These are phyloP conservation scores for Ceryle rudis DNA, from an alignment of 2,797 vertebrate genomes.

Conservation along the genomic window DNA sequence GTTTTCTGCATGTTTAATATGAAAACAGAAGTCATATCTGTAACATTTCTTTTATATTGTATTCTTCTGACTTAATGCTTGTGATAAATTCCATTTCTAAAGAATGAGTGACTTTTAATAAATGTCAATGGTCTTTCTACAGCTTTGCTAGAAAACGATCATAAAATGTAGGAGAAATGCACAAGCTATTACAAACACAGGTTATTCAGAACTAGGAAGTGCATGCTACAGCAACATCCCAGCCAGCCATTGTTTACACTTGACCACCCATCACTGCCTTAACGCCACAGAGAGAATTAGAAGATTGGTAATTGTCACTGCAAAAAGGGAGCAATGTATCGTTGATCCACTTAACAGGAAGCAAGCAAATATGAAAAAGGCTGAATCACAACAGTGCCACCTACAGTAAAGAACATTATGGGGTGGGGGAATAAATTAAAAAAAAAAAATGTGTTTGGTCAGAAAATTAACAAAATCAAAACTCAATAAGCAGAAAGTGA, in stretches of 20 bases:
- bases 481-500: neutral
- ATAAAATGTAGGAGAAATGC: neutral
- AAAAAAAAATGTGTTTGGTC: neutral
- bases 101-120: constrained; percentile 15
- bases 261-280: constrained; percentile 77
- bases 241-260: constrained; percentile 73
- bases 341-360: constrained; percentile 80
- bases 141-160: constrained; percentile 8
- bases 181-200: constrained; percentile 21
- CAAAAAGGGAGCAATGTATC: constrained; percentile 67
- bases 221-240: constrained; percentile 13
- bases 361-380: constrained; percentile 68
- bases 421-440: no score
- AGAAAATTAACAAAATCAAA: neutral
- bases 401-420: constrained; percentile 66
- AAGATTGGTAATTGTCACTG: constrained; percentile 79
- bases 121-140: neutral
- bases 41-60: neutral
- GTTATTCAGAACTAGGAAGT: constrained; percentile 51
- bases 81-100: neutral
- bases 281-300: constrained; percentile 67
- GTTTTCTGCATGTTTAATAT: constrained; percentile 22
- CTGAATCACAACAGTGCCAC: constrained; percentile 82
- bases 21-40: neutral
- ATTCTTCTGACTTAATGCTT: neutral